Base-by-base conservation (phyloP, 2,113 vertebrate species). In the Corvus cornix region DNA sequence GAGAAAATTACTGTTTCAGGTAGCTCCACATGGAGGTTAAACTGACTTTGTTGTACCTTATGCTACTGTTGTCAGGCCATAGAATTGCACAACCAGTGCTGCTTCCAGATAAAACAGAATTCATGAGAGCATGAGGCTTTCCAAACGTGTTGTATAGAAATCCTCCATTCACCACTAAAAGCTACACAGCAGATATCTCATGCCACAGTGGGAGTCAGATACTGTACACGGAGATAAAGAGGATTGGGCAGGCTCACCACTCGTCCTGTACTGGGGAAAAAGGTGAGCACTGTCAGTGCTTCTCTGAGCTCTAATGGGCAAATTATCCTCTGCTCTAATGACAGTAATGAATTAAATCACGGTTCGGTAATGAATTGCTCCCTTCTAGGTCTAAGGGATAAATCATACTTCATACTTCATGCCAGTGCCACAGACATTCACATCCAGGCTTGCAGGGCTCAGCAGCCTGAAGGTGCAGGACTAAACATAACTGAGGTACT, bases 331-430 rank as follows among this genome's bases (percentile, higher is more conserved):
- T 76, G 63, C 31, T 79, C 22, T 94, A 97, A 96, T 80, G 89
- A 76, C 46, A 84, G 19, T 63, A 96, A 96, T 95, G 69, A 97
- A 96, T 97, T 96, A 96, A 97, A 91, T 95, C 83, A 79, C 16
- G 2, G 28, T 30, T 89, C 23, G 39, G 33, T 93, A 97, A 97
- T 77, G 8, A 96, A 92, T 91, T 60, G 63, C 81, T 95, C 73
- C 89, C 70, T 92, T 91, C 87, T 17, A 85, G 60, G 56, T 83
- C 67, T 95, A 63, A 82, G 53, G 81, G 85, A 90, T 89, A 89
- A 97, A 91, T 55, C 31, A 55, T 2, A 68, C 58, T 76, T 48
- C 35, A 27, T 82, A 66, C 21, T 48, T 26, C 31, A 52, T n/a
- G 39, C 78, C 81, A 58, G 41, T 4, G 7, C 85, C 55, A 84